These are phyloP conservation scores for Pterobdella sp. DNA, from an alignment of 2,888 invertebrate genomes.

Conservation along the genomic window DNA sequence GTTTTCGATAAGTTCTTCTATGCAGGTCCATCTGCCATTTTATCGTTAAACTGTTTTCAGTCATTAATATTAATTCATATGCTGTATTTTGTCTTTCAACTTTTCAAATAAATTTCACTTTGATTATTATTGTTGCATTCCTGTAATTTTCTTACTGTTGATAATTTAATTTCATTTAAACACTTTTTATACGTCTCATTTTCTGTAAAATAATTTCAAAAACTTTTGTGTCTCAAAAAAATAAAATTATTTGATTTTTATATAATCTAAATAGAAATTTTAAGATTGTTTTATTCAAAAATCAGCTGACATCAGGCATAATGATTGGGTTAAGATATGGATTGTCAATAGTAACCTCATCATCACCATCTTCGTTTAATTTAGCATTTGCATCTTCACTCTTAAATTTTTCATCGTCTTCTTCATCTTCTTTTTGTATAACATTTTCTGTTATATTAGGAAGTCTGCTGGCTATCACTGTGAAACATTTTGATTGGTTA, in stretches of 20 bases:
- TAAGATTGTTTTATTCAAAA: neutral
- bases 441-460: constrained; percentile 92
- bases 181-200: constrained; percentile 11
- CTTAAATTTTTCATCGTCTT: constrained; percentile 17
- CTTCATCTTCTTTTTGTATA: constrained; percentile 37
- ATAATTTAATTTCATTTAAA: constrained; percentile 5
- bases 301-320: constrained; percentile 44
- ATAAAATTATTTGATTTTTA: neutral
- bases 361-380: constrained; percentile 8
- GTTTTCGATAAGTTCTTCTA: constrained; percentile 14
- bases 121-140: constrained; percentile 9
- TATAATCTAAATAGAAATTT: neutral
- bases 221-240: constrained; percentile 10
- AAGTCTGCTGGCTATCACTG: constrained; percentile 81
- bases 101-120: constrained; percentile 11
- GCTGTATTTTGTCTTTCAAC: neutral
- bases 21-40: constrained; percentile 4
- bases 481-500: no score
- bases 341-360: constrained; percentile 57
- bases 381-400: constrained; percentile 10
- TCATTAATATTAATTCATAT: neutral
- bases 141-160: constrained; percentile 7
- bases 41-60: constrained; percentile 4
- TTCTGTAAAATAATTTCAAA: constrained; percentile 9
- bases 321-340: constrained; percentile 61